These are phyloP conservation scores for Cerceris ruficornis DNA, from an alignment of 2,888 invertebrate genomes.

Conservation along the genomic window DNA sequence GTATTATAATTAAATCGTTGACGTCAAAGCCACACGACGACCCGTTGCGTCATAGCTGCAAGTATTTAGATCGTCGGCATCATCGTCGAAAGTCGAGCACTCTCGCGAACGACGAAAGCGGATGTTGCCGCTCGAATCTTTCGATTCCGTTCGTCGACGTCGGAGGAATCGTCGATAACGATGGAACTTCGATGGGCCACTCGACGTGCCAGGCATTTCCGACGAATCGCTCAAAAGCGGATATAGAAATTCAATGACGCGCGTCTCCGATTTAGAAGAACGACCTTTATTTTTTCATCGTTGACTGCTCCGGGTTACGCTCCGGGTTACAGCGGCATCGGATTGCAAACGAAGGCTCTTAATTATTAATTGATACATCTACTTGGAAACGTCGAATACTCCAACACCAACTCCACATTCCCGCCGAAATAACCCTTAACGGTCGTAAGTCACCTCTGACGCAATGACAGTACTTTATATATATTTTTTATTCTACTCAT, in stretches of 20 bases:
- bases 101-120: slow-evolving; percentile 37
- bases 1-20: slow-evolving; percentile 45
- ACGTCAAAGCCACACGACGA: slow-evolving; percentile 31
- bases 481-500: too few species aligned
- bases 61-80: slow-evolving; percentile 58
- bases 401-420: too few species aligned
- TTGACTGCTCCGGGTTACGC: too few species aligned
- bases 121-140: slow-evolving; percentile 60
- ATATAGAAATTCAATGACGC: not conserved
- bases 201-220: not conserved
- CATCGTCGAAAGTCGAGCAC: slow-evolving; percentile 39
- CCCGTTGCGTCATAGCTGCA: slow-evolving; percentile 52
- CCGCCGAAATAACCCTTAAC: too few species aligned
- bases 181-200: not conserved
- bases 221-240: not conserved
- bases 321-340: too few species aligned
- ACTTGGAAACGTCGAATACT: too few species aligned
- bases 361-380: too few species aligned
- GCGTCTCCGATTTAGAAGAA: not conserved
- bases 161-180: slow-evolving; percentile 52
- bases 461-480: too few species aligned
- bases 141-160: slow-evolving; percentile 59
- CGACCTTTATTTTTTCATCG: too few species aligned
- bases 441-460: too few species aligned
- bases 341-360: too few species aligned